phyloP scores from a whole-genome alignment of 2,888 invertebrate species.

The Eupithecia inturbata region DNA sequence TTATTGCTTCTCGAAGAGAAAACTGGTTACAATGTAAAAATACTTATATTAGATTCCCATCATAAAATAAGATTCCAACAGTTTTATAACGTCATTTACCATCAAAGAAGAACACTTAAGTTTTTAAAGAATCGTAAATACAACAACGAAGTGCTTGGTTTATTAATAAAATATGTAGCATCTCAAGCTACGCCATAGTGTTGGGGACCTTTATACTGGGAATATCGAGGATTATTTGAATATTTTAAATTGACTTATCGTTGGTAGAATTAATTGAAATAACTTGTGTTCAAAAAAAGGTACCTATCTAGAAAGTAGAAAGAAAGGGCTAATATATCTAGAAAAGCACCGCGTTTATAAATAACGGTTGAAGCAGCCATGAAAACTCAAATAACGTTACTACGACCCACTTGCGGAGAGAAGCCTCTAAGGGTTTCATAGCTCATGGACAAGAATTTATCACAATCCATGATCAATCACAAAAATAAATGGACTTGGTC shows the following conservation, averaged over 20 bases:
- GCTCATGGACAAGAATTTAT: slow-evolving; percentile 7
- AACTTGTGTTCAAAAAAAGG: background rate
- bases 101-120: slow-evolving; percentile 24
- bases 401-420: slow-evolving; percentile 17
- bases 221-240: background rate
- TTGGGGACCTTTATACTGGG: background rate
- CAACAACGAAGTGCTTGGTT: background rate
- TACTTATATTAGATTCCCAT: background rate
- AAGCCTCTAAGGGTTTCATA: slow-evolving; percentile 12
- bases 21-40: background rate
- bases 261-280: background rate
- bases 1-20: background rate
- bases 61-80: slow-evolving; percentile 11
- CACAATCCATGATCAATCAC: background rate
- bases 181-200: background rate
- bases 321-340: background rate
- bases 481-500: background rate
- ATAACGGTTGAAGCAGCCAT: slow-evolving; percentile 31
- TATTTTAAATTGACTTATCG: background rate
- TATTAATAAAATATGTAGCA: background rate
- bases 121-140: slow-evolving; percentile 27
- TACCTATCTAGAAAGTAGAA: too few relatives aligned
- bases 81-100: slow-evolving; percentile 9
- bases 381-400: slow-evolving; percentile 40
- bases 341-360: background rate